phyloP scores from a whole-genome alignment of 1,140 invertebrate genomes.

The Brachionus sp. region DNA sequence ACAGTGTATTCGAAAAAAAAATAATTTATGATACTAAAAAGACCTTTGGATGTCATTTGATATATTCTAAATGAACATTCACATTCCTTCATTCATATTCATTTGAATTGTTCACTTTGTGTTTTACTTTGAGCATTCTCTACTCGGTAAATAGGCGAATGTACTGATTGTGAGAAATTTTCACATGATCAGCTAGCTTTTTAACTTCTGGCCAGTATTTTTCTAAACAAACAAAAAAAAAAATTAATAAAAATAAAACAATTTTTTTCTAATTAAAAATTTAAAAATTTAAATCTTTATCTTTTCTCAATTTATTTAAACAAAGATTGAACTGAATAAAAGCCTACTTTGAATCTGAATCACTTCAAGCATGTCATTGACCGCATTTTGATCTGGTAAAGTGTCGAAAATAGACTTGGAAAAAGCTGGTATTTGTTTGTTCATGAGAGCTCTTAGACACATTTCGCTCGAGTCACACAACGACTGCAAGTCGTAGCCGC shows the following conservation, averaged over 20 bases:
- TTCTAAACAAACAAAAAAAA: neutral
- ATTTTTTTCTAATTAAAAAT: too few species aligned
- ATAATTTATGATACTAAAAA: neutral
- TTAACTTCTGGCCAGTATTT: constrained; percentile 9
- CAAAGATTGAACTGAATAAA: neutral
- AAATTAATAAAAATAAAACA: neutral
- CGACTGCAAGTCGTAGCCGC: constrained; percentile 88
- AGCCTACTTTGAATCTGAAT: constrained; percentile 13
- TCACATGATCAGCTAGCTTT: neutral
- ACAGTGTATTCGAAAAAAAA: neutral
- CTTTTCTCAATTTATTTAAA: neutral
- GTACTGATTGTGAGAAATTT: constrained; percentile 26
- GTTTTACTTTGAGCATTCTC: neutral
- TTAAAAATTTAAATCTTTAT: too few species aligned
- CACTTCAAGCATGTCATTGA: neutral
- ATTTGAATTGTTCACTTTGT: neutral
- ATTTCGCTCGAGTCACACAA: constrained; percentile 96
- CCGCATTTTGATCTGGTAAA: neutral
- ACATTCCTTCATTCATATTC: neutral
- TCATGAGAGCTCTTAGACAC: constrained; percentile 80
- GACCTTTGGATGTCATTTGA: neutral
- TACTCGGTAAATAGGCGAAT: neutral
- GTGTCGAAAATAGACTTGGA: neutral
- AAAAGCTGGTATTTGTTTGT: constrained; percentile 51
- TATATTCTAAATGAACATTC: neutral